These are phyloP conservation scores for Girardia tigrina DNA, from an alignment of 2,888 invertebrate species.

Conservation along the genomic window DNA sequence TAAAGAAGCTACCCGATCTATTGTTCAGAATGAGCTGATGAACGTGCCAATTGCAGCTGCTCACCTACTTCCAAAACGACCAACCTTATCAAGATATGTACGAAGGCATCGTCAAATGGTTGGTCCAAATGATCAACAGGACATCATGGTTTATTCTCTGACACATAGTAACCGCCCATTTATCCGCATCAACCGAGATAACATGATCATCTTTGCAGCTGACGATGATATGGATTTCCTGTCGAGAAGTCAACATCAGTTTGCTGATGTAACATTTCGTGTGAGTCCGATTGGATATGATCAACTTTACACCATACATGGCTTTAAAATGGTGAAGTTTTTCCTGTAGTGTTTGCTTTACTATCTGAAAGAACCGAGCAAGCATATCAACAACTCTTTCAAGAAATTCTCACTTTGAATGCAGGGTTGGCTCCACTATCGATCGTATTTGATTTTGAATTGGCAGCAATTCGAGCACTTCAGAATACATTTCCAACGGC, in stretches of 20 bases:
- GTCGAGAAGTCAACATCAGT: neutral
- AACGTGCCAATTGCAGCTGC: neutral
- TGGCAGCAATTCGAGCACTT: neutral
- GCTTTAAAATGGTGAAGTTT: slow-evolving; percentile 10
- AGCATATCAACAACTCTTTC: neutral
- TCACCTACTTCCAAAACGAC: neutral
- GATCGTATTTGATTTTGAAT: neutral
- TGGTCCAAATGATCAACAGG: neutral
- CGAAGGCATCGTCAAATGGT: neutral
- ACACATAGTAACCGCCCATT: neutral
- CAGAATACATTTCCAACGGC: neutral
- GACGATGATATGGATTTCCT: neutral
- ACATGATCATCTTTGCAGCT: neutral
- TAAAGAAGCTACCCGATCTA: slow-evolving; percentile 1
- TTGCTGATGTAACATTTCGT: neutral
- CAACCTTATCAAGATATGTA: neutral
- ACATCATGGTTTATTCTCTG: neutral
- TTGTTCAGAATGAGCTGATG: neutral
- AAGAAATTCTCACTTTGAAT: neutral
- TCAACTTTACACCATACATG: slow-evolving; percentile 10
- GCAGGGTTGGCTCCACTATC: neutral
- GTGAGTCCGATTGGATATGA: neutral
- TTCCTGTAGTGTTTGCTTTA: neutral
- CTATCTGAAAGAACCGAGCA: neutral
- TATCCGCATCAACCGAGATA: too few relatives aligned